phyloP scores from a whole-genome alignment of 2,797 vertebrate genomes.

The Spatula clypeata region DNA sequence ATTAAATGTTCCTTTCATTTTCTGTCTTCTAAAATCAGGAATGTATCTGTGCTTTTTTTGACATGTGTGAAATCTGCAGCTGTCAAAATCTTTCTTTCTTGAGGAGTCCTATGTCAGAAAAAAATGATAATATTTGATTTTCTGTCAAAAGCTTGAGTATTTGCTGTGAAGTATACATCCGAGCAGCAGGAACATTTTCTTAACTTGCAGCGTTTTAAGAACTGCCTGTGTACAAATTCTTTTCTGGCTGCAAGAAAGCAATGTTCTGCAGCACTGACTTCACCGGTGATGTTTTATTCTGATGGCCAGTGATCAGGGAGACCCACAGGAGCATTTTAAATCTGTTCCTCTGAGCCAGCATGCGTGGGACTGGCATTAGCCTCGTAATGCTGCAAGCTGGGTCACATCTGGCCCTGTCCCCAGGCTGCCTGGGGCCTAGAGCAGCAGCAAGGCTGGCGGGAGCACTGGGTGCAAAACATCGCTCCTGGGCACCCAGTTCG shows the following conservation, averaged over 20 bases:
- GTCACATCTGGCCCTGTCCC: not conserved
- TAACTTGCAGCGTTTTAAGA: not conserved
- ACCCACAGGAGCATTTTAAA: not conserved
- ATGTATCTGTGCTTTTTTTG: not conserved
- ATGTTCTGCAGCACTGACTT: not conserved
- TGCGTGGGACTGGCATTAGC: accelerated
- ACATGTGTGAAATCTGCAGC: not conserved
- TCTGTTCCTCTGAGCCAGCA: accelerated
- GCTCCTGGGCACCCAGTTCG: not conserved
- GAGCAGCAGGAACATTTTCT: not conserved
- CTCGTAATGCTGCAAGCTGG: not conserved
- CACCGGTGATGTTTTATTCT: not conserved
- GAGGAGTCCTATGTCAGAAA: not conserved
- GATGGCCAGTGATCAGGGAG: not conserved
- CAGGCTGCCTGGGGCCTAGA: accelerated
- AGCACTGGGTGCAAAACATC: not conserved
- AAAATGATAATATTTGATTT: not conserved
- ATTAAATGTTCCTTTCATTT: conserved; percentile 11
- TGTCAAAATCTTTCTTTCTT: conserved; percentile 30
- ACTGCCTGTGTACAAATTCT: not conserved
- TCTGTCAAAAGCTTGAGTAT: not conserved
- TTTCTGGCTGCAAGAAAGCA: not conserved
- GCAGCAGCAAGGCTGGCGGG: accelerated
- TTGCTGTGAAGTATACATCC: not conserved
- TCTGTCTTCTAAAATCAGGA: not conserved